A percentile compares a stretch with the other conserved stretches of the same genome.
Evolutionary conservation across 2,797 vertebrate genomes (phyloP).

Genomic region (Carcharodon carcharias): DNA sequence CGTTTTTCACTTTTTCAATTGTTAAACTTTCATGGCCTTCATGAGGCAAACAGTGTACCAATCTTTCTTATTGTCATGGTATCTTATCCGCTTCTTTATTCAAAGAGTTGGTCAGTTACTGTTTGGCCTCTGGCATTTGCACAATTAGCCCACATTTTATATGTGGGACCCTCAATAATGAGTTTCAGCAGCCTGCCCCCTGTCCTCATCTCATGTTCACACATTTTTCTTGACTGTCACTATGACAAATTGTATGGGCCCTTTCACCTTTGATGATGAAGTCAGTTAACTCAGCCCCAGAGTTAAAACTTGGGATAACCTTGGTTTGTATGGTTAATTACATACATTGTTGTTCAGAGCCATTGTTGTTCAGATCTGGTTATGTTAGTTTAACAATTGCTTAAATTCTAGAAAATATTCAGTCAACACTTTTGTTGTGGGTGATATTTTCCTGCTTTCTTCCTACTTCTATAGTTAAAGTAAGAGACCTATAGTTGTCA

Average conservation of each 20-base stretch:
- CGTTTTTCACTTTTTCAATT: too few species aligned
- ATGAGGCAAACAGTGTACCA: too few species aligned
- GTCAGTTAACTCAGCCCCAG: background rate
- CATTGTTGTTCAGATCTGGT: too few species aligned
- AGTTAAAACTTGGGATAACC: background rate
- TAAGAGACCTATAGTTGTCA: background rate
- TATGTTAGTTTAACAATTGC: background rate
- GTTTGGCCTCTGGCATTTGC: too few species aligned
- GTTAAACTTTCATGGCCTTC: too few species aligned
- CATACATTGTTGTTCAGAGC: too few species aligned
- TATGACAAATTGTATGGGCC: background rate
- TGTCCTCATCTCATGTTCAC: background rate
- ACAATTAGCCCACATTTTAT: background rate
- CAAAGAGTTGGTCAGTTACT: too few species aligned
- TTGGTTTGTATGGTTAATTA: background rate
- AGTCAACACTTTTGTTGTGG: background rate
- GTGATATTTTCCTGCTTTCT: background rate
- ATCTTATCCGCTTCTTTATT: too few species aligned
- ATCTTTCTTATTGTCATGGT: too few species aligned
- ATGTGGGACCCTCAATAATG: background rate
- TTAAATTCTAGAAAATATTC: background rate
- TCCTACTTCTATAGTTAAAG: background rate
- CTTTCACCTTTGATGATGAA: background rate
- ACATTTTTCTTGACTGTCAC: background rate
- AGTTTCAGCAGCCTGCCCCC: background rate